Base-by-base conservation (phyloP, 2,797 vertebrate genomes). In the Schizopygopsis pylzovi region DNA sequence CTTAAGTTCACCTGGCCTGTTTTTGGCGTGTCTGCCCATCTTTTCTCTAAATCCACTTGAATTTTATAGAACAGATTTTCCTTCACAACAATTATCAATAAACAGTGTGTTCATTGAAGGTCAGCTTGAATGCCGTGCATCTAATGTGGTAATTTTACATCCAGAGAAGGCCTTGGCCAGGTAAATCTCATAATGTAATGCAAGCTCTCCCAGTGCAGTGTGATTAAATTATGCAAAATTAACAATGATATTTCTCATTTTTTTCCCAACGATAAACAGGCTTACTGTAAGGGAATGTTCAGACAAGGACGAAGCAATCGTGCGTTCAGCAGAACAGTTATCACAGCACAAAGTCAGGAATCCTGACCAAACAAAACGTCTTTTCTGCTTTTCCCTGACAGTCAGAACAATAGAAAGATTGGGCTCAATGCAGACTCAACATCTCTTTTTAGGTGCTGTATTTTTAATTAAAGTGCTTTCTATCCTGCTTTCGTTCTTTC, bases 221-320 rank as follows among this genome's bases (percentile, higher is more conserved):
- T 93, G 93, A 94, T 95, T 94, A 93, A 95, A 95, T 95, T 93
- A 94, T 92, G 93, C 91, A 92, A 94, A 94, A 95, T 95, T 94
- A 95, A 94, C 92, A 93, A 95, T 94, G 94, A 93, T 94, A 94
- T 94, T 95, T 45, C 25, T 63, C 15, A 92, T 92, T 93, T 91
- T 94, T 95, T 95, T 94, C 94, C 94, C 92, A 91, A 84, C 89
- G 93, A 95, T 95, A 95, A 94, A 89, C 65, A 47, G 89, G 89
- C 89, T 81, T 92, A 93, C 90, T 92, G 92, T 90, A 87, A 91
- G 85, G 91, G 92, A 91, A 92, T 28, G 91, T 89, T 91, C 92
- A 93, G 91, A 92, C 91, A 86, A 87, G 90, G 92, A 92, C 90
- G 88, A 92, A 68, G 87, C 79, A 90, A 84, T 86, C 83, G 79